Evolutionary conservation across 2,888 invertebrate genomes (phyloP).

Genomic region (Stenoptilia bipunctidactyla): DNA sequence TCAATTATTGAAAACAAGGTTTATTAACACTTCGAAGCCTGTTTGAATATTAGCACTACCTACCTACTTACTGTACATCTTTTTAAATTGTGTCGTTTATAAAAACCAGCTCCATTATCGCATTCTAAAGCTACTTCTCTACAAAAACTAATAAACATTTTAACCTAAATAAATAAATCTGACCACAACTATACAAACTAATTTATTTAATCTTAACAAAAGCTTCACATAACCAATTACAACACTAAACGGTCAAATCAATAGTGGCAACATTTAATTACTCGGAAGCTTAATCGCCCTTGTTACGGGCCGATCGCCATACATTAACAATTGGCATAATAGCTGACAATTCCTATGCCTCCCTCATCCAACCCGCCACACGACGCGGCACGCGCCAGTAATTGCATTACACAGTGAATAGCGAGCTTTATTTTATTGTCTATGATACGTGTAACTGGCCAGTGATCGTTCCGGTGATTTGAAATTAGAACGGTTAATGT

Average conservation of each 20-base stretch:
- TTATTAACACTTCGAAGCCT: too few relatives aligned
- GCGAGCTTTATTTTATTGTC: slow-evolving; percentile 48
- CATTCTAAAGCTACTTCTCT: too few relatives aligned
- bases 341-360: slow-evolving; percentile 35
- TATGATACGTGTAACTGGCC: slow-evolving; percentile 21
- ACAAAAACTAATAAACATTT: too few relatives aligned
- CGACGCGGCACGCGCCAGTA: slow-evolving; percentile 52
- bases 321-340: slow-evolving; percentile 58
- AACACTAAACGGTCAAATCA: slow-evolving; percentile 38
- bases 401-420: slow-evolving; percentile 39
- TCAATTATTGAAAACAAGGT: too few relatives aligned
- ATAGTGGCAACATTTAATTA: slow-evolving; percentile 49
- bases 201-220: not conserved
- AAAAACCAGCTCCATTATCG: too few relatives aligned
- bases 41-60: too few relatives aligned
- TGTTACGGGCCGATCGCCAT: slow-evolving; percentile 42
- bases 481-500: slow-evolving; percentile 13
- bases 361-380: slow-evolving; percentile 24
- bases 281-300: slow-evolving; percentile 37
- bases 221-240: slow-evolving; percentile 27
- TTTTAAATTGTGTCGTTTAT: too few relatives aligned
- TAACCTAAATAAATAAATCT: too few relatives aligned
- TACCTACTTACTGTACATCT: too few relatives aligned
- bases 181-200: too few relatives aligned
- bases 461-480: slow-evolving; percentile 14